Conservation (phyloP, 2,888 invertebrate species). For the Artemia sinica region DNA sequence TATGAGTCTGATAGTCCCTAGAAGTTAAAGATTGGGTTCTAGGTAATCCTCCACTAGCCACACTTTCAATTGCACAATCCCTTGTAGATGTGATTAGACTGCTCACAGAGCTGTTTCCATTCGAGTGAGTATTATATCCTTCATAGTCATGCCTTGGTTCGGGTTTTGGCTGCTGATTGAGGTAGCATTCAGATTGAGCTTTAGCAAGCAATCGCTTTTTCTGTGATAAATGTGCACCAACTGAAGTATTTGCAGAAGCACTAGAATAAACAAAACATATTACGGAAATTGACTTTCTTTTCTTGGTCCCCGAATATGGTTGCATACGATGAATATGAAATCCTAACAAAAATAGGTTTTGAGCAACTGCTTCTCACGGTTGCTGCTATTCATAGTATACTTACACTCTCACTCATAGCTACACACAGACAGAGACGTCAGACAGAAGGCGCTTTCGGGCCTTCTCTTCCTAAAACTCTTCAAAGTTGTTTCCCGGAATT, state of each 20-base stretch:
- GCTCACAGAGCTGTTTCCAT: slow-evolving; percentile 8
- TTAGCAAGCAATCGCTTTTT: slow-evolving; percentile 75
- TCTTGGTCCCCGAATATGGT: too few species aligned
- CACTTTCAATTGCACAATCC: slow-evolving; percentile 10
- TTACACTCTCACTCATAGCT: too few species aligned
- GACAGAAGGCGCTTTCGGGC: too few species aligned
- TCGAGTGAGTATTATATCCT: background rate
- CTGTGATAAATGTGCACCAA: slow-evolving; percentile 50
- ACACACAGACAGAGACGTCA: too few species aligned
- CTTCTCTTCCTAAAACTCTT: too few species aligned
- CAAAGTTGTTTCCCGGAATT: too few species aligned
- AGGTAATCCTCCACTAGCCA: background rate
- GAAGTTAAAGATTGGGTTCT: background rate
- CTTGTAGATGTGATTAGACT: background rate
- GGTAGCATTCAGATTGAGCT: slow-evolving; percentile 52
- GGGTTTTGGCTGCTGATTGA: slow-evolving; percentile 27
- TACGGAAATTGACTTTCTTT: too few species aligned
- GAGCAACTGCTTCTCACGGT: too few species aligned
- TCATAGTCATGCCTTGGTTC: slow-evolving; percentile 24
- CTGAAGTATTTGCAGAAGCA: slow-evolving; percentile 7
- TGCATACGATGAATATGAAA: too few species aligned
- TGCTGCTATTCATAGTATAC: too few species aligned
- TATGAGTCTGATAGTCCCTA: slow-evolving; percentile 18
- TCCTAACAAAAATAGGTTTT: too few species aligned
- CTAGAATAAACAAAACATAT: background rate